phyloP scores from a whole-genome alignment of 2,113 vertebrate genomes.

The Pygoscelis adeliae region DNA sequence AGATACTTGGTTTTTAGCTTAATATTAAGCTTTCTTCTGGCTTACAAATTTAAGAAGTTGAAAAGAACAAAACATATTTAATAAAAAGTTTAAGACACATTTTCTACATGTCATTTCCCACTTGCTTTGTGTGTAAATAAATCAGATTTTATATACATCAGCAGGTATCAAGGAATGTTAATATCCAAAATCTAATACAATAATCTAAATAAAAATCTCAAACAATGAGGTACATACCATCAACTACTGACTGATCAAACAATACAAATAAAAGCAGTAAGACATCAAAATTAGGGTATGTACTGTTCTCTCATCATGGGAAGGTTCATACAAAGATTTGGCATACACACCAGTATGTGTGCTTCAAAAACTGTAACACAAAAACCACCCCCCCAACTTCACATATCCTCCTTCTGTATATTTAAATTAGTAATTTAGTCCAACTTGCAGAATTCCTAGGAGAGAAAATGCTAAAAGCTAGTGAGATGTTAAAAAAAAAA shows the following conservation, averaged over 20 bases:
- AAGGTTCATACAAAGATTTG: neutral
- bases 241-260: neutral
- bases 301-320: neutral
- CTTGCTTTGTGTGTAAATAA: neutral
- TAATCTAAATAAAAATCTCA: neutral
- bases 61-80: neutral
- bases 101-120: neutral
- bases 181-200: neutral
- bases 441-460: neutral
- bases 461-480: neutral
- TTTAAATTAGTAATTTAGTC: neutral
- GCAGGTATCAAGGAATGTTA: neutral
- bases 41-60: neutral
- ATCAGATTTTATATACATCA: neutral
- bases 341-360: neutral
- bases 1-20: neutral
- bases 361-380: neutral
- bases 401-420: neutral
- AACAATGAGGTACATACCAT: neutral
- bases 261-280: neutral
- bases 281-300: neutral
- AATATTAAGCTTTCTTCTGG: neutral
- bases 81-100: neutral
- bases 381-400: neutral
- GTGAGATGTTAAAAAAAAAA: neutral